phyloP scores from a whole-genome alignment of 2,113 vertebrate genomes.

The Pandion haliaetus region DNA sequence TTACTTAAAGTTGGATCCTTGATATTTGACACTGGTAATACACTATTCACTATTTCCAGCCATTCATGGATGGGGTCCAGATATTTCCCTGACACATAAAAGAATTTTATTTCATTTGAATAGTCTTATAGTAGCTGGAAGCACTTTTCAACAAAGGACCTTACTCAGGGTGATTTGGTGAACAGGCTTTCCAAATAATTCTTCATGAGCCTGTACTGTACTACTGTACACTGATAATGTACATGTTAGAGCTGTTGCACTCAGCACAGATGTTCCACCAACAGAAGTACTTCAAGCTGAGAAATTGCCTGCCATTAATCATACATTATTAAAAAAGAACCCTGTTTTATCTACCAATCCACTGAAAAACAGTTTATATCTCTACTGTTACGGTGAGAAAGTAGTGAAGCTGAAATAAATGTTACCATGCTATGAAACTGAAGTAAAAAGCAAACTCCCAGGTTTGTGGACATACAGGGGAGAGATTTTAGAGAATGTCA shows the following conservation, averaged over 20 bases:
- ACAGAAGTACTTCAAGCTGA: neutral
- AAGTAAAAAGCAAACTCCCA: neutral
- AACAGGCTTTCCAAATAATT: slow-evolving; percentile 15
- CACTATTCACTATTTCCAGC: slow-evolving; percentile 13
- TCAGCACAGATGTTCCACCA: neutral
- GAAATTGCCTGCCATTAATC: neutral
- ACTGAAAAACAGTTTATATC: neutral
- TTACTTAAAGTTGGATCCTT: neutral
- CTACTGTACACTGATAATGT: neutral
- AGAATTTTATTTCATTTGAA: slow-evolving; percentile 24
- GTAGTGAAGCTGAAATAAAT: neutral
- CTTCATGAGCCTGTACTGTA: neutral
- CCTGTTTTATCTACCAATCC: neutral
- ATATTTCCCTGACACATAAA: slow-evolving; percentile 20
- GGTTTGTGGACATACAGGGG: neutral
- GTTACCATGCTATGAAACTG: neutral
- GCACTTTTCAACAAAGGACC: slow-evolving; percentile 23
- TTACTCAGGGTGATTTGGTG: neutral
- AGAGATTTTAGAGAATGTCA: neutral
- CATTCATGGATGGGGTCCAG: slow-evolving; percentile 24
- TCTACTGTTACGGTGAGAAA: neutral
- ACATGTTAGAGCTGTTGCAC: neutral
- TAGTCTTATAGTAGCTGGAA: slow-evolving; percentile 1
- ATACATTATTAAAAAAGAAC: neutral
- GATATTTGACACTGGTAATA: neutral